Conservation (phyloP, 2,888 invertebrate species). For the Microdon myrmicae region DNA sequence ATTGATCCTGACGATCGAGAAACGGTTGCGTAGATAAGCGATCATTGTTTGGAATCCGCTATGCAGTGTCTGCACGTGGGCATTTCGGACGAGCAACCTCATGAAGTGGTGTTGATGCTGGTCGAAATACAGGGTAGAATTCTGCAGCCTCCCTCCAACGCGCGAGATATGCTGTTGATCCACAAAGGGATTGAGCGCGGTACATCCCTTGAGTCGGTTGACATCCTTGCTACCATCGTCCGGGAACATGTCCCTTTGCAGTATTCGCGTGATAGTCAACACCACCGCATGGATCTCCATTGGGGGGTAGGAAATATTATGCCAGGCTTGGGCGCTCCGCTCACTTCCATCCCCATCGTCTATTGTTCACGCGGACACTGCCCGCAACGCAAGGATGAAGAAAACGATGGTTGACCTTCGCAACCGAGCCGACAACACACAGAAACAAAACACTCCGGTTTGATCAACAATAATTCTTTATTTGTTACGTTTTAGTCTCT, state of each 20-base stretch:
- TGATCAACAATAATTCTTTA: too few relatives aligned
- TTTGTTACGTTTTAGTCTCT: too few relatives aligned
- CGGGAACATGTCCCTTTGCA: neutral
- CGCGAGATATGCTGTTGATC: slow-evolving; percentile 3
- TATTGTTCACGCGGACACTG: too few relatives aligned
- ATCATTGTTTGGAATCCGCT: slow-evolving; percentile 2
- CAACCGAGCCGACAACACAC: too few relatives aligned
- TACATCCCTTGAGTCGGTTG: slow-evolving; percentile 5
- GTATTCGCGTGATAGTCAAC: neutral
- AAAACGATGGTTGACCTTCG: too few relatives aligned
- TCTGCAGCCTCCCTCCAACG: slow-evolving; percentile 12
- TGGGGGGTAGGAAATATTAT: neutral
- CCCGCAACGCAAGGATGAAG: too few relatives aligned
- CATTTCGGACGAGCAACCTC: neutral
- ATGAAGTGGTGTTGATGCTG: slow-evolving; percentile 6
- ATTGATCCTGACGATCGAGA: slow-evolving; percentile 15
- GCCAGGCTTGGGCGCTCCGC: too few relatives aligned
- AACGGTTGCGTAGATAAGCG: neutral
- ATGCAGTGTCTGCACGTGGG: neutral
- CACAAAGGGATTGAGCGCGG: slow-evolving; percentile 1
- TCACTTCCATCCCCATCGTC: too few relatives aligned
- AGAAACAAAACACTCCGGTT: too few relatives aligned
- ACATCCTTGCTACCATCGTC: too few relatives aligned
- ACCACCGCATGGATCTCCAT: neutral
- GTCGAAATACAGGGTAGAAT: neutral